These are phyloP conservation scores for Nemoura dubitans DNA, from an alignment of 2,888 invertebrate genomes.

Conservation along the genomic window DNA sequence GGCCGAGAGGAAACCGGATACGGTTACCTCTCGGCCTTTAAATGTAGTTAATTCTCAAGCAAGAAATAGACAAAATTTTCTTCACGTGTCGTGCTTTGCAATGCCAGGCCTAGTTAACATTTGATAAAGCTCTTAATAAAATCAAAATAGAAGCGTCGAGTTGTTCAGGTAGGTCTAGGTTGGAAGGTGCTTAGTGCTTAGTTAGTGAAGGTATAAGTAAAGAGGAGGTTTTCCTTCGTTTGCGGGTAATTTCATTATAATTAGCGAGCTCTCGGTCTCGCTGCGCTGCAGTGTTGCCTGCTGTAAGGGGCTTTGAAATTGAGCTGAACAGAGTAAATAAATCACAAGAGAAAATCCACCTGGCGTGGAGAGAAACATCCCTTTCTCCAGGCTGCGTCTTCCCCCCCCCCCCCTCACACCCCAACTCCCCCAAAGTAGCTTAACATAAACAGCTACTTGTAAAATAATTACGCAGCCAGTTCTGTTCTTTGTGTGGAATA, in stretches of 20 bases:
- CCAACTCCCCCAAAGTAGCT: constrained; percentile 35
- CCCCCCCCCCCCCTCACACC: constrained; percentile 1
- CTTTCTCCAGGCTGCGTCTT: neutral
- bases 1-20: too few relatives aligned
- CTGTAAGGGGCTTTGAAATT: constrained; percentile 50
- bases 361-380: constrained; percentile 44
- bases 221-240: constrained; percentile 47
- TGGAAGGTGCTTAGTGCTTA: constrained; percentile 15
- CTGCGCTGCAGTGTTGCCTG: constrained; percentile 13
- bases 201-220: neutral
- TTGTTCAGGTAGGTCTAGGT: neutral
- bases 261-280: constrained; percentile 51
- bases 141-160: neutral
- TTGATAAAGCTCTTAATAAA: too few relatives aligned
- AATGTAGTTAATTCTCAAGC: too few relatives aligned
- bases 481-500: constrained; percentile 41
- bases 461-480: constrained; percentile 42
- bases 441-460: constrained; percentile 43
- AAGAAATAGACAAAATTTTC: too few relatives aligned
- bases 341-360: constrained; percentile 49
- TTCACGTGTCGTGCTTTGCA: too few relatives aligned
- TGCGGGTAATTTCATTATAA: constrained; percentile 53
- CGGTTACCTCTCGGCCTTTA: too few relatives aligned
- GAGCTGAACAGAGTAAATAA: constrained; percentile 53
- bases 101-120: too few relatives aligned